Conservation (phyloP, 2,888 invertebrate species). For the Pinctada fucata region DNA sequence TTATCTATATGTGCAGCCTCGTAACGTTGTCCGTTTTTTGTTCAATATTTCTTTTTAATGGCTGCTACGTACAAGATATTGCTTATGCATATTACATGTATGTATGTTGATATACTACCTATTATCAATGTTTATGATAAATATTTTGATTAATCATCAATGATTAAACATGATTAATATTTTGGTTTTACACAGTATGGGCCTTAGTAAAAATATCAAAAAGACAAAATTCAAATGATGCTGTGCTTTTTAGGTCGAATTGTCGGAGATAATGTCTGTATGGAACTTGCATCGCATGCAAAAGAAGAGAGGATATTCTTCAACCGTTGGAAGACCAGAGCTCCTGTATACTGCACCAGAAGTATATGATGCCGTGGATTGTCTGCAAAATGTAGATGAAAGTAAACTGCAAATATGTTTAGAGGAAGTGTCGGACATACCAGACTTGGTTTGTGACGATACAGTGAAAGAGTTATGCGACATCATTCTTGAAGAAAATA, state of each 20-base stretch:
- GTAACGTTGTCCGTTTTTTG: no score
- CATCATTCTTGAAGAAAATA: background rate
- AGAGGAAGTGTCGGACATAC: background rate
- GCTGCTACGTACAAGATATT: no score
- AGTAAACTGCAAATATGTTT: background rate
- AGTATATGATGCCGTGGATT: background rate
- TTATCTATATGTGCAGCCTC: no score
- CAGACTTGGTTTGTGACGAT: background rate
- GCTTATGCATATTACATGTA: no score
- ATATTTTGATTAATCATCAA: no score
- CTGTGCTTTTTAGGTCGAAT: background rate
- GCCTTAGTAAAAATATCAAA: no score
- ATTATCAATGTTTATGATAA: no score
- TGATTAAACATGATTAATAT: no score
- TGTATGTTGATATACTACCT: no score
- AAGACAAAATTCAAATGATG: no score
- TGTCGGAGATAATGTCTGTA: background rate
- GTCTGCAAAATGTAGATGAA: background rate
- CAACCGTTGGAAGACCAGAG: background rate
- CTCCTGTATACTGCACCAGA: background rate
- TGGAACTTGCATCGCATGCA: background rate
- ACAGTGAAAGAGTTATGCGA: slow-evolving; percentile 2
- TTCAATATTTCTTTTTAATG: no score
- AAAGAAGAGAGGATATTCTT: background rate
- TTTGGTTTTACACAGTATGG: no score